Evolutionary conservation across 1,140 invertebrate genomes (phyloP), one percentile per base, ranked within the genome.

Genomic region (Oreohelix idahoensis): DNA sequence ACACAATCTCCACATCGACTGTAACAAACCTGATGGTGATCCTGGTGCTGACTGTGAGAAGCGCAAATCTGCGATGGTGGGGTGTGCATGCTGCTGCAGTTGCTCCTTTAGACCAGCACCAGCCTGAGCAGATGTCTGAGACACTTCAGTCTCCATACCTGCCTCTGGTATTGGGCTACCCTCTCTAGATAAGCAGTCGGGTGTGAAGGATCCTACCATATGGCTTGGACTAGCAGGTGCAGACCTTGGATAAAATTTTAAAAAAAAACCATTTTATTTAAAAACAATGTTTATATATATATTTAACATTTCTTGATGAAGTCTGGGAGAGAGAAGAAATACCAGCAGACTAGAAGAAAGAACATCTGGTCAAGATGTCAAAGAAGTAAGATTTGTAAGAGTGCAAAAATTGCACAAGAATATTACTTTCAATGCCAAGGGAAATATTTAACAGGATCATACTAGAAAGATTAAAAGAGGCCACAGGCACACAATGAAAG

Each of bases 191-290:
- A 97, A 92, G 90, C 96, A 96, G 91, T 98, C 97, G 0, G 96
- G 97, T 11, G 96, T 97, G 90, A 96, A 96, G 84, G 97, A 93
- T 38, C 96, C 96, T 87, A 89, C 91, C 88, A 97, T 96, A 89
- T 98, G 97, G 90, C 96, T 98, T 51, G 97, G 97, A 71, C 97
- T 98, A 45, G 97, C 96, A 63, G 97, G 97, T 29, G 97, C 97
- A 92, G 97, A 97, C 93, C 97, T 97, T 77, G 23, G 81, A 81
- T 8, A 49, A 69, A 74, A 49, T 26, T 49, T 45, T 51, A 32
- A 74, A 73, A 73, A 35, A 17, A 10, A 13, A 35, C 8, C 11
- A 15, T 26, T 73, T n/a, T 38, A 38, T 35, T 38, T 39, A 26
- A 71, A 32, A 32, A n/a, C n/a, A n/a, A n/a, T n/a, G n/a, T n/a